Conservation (phyloP, 2,888 invertebrate species). For the Rhingia campestris region DNA sequence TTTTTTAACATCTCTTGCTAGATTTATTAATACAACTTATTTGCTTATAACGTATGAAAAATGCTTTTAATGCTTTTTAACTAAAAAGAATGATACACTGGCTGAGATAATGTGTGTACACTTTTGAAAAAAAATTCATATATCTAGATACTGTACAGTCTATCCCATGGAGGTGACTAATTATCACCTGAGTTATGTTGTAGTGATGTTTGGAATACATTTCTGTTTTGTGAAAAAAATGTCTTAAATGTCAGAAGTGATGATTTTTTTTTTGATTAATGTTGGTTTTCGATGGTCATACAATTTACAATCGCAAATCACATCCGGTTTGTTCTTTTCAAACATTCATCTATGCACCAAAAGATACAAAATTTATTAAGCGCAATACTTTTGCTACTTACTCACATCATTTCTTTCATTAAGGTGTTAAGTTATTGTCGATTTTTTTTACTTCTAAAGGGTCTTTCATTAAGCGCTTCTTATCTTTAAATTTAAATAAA, state of each 20-base stretch:
- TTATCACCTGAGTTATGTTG: background rate
- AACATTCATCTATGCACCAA: no score
- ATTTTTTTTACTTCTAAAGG: no score
- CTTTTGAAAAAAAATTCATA: background rate
- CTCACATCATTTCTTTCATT: no score
- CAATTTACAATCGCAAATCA: no score
- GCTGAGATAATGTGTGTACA: background rate
- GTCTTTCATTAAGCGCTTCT: no score
- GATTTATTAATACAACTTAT: conserved; percentile 2
- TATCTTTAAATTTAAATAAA: no score
- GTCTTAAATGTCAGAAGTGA: background rate
- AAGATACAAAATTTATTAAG: no score
- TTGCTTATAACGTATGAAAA: conserved; percentile 27
- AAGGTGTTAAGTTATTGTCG: no score
- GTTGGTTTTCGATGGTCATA: no score
- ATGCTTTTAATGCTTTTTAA: conserved; percentile 48
- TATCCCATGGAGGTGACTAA: background rate
- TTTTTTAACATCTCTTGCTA: conserved; percentile 20
- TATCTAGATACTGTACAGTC: no score
- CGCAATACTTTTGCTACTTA: no score
- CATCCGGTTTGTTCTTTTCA: no score
- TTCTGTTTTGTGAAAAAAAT: background rate
- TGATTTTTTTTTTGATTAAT: background rate
- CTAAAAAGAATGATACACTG: conserved; percentile 32
- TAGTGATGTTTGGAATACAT: background rate